A percentile compares a stretch with the other conserved stretches of the same genome.
Evolutionary conservation across 2,888 invertebrate species (phyloP).

Genomic region (Orgyia antiqua): DNA sequence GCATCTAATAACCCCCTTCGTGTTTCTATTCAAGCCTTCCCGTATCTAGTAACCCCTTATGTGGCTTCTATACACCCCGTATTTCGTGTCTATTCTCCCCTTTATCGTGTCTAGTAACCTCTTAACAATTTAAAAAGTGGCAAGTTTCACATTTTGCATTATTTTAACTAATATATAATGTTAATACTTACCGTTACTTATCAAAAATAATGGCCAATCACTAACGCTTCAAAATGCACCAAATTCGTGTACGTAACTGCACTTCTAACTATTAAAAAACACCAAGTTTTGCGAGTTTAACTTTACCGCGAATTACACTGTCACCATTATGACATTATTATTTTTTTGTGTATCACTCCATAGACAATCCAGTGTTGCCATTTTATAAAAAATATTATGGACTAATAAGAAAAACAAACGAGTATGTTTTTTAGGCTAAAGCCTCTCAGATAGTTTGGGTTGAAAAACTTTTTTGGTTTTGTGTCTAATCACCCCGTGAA

Average conservation of each 20-base stretch:
- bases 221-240: constrained; percentile 1
- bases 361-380: constrained; percentile 2
- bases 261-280: too few relatives aligned
- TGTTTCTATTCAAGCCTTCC: constrained; percentile 3
- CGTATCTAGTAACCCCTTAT: constrained; percentile 1
- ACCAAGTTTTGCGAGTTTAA: too few relatives aligned
- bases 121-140: constrained; percentile 2
- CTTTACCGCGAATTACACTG: too few relatives aligned
- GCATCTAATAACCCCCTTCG: constrained; percentile 1
- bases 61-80: constrained; percentile 2
- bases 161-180: background rate
- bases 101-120: constrained; percentile 1
- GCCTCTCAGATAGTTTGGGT: background rate
- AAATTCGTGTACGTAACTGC: background rate
- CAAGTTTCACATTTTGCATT: constrained; percentile 3
- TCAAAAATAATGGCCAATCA: background rate
- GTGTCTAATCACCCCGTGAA: constrained; percentile 5
- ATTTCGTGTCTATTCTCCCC: background rate
- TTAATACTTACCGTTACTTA: constrained; percentile 1
- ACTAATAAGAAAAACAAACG: constrained; percentile 1
- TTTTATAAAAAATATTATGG: constrained; percentile 1
- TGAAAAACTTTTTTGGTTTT: background rate
- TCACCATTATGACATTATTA: too few relatives aligned
- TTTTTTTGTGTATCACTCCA: constrained; percentile 1
- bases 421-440: constrained; percentile 1